Evolutionary conservation across 2,797 vertebrate genomes (phyloP), one percentile per base, ranked within the genome.

Genomic region (Tapera naevia): DNA sequence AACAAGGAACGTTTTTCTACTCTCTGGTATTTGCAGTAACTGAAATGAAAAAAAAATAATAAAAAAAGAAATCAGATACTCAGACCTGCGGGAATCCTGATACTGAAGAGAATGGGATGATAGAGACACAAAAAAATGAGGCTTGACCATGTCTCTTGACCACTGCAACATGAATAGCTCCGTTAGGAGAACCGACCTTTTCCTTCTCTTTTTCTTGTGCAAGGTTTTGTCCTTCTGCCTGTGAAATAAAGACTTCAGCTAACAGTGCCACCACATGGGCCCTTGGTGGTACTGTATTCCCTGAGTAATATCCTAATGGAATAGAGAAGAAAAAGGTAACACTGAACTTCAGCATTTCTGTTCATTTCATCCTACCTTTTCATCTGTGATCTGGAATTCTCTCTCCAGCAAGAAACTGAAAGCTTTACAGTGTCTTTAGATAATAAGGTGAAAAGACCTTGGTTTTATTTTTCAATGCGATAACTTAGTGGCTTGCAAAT

Each of bases 261-360:
- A 85, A 91, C 32, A 95, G 70, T 95, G 93, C 86, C 90, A 95
- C 90, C 91, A 84, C 22, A 90, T 90, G 91, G 95, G 45, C 64
- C 43, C 21, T 76, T 10, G 7, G 11, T 64, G 56, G 86, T 94
- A 94, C 48, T 94, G 88, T 60, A 48, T 11, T 56, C 25, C 15
- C 33, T 7, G 9, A n/a, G 24, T 9, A 37, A 66, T 5, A 80
- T 1, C 27, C 13, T 46, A 43, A 30, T 10, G 28, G 30, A 45
- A 83, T 85, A 85, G 6, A 18, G 5, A 65, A 30, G 17, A 61
- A 67, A 75, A 79, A 76, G 14, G 90, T 94, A 87, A 76, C 3
- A 5, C 10, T 35, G 60, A 37, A 91, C 58, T 94, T 86, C 88
- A 94, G 54, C 67, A 58, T 75, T 94, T 81, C 56, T 91, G 25